A percentile compares a stretch with the other conserved stretches of the same genome.
phyloP scores from a whole-genome alignment of 2,797 vertebrate genomes.

The Poeciliopsis gracilis region DNA sequence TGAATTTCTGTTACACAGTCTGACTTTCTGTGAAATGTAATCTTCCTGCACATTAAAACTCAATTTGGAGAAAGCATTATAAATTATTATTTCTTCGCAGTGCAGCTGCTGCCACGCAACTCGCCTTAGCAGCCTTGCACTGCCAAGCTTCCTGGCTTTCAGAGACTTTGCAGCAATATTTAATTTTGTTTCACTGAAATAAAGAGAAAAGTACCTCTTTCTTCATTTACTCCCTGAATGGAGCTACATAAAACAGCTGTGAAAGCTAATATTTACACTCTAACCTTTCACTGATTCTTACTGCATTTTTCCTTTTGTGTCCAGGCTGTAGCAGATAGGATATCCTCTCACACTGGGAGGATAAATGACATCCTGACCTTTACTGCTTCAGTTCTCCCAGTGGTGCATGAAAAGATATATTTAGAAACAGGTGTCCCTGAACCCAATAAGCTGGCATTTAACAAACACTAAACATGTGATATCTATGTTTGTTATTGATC shows the following conservation, averaged over 20 bases:
- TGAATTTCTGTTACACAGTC: background rate
- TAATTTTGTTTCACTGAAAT: background rate
- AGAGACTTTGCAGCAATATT: background rate
- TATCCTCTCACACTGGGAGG: slow-evolving; percentile 66
- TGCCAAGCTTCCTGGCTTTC: background rate
- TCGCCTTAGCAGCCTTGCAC: background rate
- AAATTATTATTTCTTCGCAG: background rate
- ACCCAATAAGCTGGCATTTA: slow-evolving; percentile 1
- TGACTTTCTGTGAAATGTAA: background rate
- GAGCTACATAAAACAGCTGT: slow-evolving; percentile 24
- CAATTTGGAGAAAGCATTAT: background rate
- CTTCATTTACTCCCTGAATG: background rate
- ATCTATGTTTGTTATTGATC: background rate
- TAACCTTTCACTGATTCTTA: slow-evolving; percentile 55
- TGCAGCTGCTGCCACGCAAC: background rate
- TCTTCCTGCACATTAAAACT: slow-evolving; percentile 1
- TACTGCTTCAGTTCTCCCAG: slow-evolving; percentile 38
- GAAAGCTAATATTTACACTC: slow-evolving; percentile 47
- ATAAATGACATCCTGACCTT: slow-evolving; percentile 73
- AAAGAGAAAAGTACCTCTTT: background rate
- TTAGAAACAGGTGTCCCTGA: slow-evolving; percentile 42
- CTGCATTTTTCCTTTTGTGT: slow-evolving; percentile 55
- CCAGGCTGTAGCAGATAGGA: slow-evolving; percentile 51
- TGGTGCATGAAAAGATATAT: slow-evolving; percentile 32
- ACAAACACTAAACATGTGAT: background rate